Evolutionary conservation across 2,113 vertebrate species (phyloP).

Genomic region (Trematomus loennbergii): DNA sequence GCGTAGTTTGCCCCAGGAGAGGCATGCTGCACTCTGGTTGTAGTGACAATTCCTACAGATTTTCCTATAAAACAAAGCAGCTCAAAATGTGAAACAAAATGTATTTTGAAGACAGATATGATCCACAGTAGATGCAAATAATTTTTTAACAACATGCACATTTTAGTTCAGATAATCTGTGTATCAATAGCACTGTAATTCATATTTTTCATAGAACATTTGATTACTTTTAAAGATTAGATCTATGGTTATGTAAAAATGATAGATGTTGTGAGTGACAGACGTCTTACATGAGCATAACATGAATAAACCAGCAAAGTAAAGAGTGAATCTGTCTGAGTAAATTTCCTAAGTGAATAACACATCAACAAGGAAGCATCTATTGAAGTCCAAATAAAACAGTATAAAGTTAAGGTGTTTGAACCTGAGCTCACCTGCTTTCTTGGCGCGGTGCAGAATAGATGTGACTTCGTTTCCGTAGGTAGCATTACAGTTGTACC

Average conservation of each 20-base stretch:
- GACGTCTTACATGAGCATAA: background rate
- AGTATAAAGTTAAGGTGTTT: background rate
- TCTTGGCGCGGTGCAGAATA: constrained; percentile 82
- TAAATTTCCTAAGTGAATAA: background rate
- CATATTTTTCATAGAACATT: background rate
- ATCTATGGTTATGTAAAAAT: background rate
- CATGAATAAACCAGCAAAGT: background rate
- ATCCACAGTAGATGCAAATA: background rate
- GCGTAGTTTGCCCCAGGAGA: constrained; percentile 83
- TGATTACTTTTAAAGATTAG: background rate
- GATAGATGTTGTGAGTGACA: background rate
- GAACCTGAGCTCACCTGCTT: constrained; percentile 72
- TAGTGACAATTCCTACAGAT: constrained; percentile 87
- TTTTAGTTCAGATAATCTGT: background rate
- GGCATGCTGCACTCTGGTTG: constrained; percentile 87
- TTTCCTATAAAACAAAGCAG: constrained; percentile 76
- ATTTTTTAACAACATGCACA: background rate
- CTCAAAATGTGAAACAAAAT: background rate
- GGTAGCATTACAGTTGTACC: constrained; percentile 65
- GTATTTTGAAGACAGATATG: background rate
- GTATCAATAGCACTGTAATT: background rate
- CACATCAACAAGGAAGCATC: background rate
- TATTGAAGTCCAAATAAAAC: background rate
- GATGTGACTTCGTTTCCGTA: constrained; percentile 83
- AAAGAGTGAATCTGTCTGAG: background rate